Percentiles rank a stretch among this genome's conserved stretches.
Conservation (phyloP, 2,113 vertebrate species). For the Stercorarius parasiticus region DNA sequence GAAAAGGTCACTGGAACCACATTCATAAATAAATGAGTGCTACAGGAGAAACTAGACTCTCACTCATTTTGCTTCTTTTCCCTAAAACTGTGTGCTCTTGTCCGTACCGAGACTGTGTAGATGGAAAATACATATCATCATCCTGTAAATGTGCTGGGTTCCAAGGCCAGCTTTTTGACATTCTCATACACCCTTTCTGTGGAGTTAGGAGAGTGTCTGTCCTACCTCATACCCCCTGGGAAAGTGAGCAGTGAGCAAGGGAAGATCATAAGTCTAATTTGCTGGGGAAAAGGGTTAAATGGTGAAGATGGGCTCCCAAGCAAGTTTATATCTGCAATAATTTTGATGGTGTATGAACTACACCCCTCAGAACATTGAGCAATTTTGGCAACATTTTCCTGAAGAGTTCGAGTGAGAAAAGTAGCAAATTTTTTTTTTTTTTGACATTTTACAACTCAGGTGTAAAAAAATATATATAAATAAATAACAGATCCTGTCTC, state of each 20-base stretch:
- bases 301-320: neutral
- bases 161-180: neutral
- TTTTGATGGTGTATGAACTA: neutral
- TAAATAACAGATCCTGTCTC: neutral
- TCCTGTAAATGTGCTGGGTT: neutral
- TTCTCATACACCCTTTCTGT: neutral
- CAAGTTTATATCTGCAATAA: neutral
- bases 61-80: neutral
- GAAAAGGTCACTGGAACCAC: neutral
- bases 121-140: neutral
- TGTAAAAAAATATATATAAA: neutral
- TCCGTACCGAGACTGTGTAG: neutral
- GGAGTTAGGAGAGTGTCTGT: neutral
- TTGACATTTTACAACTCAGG: neutral
- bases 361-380: neutral
- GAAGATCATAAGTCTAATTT: neutral
- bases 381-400: neutral
- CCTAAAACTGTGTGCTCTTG: neutral
- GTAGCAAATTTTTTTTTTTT: neutral
- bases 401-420: neutral
- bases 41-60: neutral
- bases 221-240: neutral
- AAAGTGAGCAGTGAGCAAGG: neutral
- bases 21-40: neutral
- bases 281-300: neutral